Conservation (phyloP, 2,113 vertebrate species). For the Nettapus auritus region DNA sequence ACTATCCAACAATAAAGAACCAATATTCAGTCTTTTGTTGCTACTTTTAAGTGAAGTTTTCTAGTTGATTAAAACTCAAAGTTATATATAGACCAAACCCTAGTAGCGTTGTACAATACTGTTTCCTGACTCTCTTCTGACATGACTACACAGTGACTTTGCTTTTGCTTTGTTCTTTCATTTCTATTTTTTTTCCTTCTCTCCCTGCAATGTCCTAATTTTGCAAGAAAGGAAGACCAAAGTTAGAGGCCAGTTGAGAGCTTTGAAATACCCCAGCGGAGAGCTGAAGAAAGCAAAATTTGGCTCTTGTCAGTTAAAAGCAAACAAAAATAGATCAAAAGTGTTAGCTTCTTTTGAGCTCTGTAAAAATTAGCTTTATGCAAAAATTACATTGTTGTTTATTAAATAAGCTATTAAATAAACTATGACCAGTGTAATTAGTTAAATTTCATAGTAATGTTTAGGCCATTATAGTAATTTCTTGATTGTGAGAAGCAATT, state of each 20-base stretch:
- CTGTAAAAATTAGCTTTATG: background rate
- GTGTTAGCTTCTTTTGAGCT: background rate
- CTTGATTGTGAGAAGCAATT: background rate
- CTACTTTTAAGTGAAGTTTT: background rate
- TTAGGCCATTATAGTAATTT: background rate
- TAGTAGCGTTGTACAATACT: accelerated
- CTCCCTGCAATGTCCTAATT: background rate
- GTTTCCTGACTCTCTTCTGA: background rate
- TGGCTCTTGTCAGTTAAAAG: background rate
- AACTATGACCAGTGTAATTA: background rate
- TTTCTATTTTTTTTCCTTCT: background rate
- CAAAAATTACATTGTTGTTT: background rate
- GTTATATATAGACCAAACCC: background rate
- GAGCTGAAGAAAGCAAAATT: background rate
- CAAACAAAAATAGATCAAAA: background rate
- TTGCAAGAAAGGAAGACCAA: background rate
- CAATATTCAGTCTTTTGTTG: background rate
- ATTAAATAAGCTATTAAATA: background rate
- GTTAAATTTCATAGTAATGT: background rate
- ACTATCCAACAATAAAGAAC: background rate
- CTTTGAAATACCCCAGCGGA: background rate
- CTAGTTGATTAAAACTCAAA: background rate
- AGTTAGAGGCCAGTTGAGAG: background rate
- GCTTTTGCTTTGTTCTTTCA: background rate
- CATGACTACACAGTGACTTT: background rate